Base-by-base conservation (phyloP, 1,140 invertebrate species). In the Leptinotarsa texana region DNA sequence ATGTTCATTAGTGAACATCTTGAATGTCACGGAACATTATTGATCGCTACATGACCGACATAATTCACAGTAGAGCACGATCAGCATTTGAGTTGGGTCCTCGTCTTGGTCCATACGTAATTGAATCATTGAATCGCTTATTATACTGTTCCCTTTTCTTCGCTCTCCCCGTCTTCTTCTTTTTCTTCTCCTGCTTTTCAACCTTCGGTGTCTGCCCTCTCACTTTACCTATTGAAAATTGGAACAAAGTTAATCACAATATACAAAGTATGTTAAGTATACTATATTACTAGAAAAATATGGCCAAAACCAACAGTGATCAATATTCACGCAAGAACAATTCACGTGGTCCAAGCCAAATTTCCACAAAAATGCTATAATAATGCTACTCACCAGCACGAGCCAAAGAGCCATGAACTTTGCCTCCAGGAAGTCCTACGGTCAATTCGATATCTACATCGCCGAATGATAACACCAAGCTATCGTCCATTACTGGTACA, bases 191-290 rank as follows among this genome's bases (percentile, higher is more conserved):
- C 86, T 98, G 95, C 86, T 99, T 99, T 78, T 99, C 98, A 80
- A 99, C 95, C 89, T 99, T 99, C 13, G 98, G 98, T 27, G 98
- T 99, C 87, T 99, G 98, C 78, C 97, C 97, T 86, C 98, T 98
- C 63, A 99, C 98, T 91, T 99, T 99, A 86, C 89, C 89, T 90
- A 79, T 48, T 76, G 57, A 62, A 62, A 6, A 33, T 6, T 33
- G 6, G 1, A 33, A 33, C 6, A 1, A 0, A 33, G 1, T 33
- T 6, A 33, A 33, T 33, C 1, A 33, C 27, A 33, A 8, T 33
- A 1, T 33, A 27, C 27, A 27, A 27, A 27, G 27, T 27, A 27
- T 27, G 1, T 27, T 27, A 0, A 27, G 27, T 27, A 6, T 6
- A 33, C 6, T 33, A 6, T 33, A 33, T 33, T 0, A 33, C 27